phyloP scores from a whole-genome alignment of 2,113 vertebrate species.

The Antechinus flavipes region DNA sequence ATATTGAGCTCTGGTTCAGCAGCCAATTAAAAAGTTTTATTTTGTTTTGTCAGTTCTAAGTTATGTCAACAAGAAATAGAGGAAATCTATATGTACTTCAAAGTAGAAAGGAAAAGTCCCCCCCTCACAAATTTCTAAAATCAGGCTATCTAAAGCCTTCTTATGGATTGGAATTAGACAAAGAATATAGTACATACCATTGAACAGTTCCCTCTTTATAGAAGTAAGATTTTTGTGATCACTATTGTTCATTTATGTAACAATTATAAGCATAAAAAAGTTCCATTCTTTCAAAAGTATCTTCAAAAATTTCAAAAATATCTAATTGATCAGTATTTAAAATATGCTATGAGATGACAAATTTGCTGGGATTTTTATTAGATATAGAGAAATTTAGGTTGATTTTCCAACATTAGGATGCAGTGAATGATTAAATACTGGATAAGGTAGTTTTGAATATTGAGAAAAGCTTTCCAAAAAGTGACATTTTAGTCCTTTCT shows the following conservation, averaged over 20 bases:
- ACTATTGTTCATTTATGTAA: conserved; percentile 35
- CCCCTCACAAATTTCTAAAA: too few relatives aligned
- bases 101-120: too few relatives aligned
- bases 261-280: conserved; percentile 21
- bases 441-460: neutral
- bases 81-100: too few relatives aligned
- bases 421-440: neutral
- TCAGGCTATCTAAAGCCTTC: too few relatives aligned
- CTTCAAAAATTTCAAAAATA: conserved; percentile 31
- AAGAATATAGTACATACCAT: too few relatives aligned
- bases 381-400: neutral
- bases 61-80: too few relatives aligned
- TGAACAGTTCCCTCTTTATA: conserved; percentile 11
- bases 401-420: neutral
- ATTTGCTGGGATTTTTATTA: neutral
- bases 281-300: conserved; percentile 29
- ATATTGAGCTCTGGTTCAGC: too few relatives aligned
- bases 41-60: too few relatives aligned
- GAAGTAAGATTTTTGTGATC: neutral
- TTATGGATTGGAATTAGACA: too few relatives aligned
- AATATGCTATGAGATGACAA: neutral
- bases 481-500: neutral
- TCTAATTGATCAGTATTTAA: conserved; percentile 1
- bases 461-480: neutral
- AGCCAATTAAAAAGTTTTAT: too few relatives aligned